phyloP scores from a whole-genome alignment of 2,797 vertebrate genomes.

The Platyrinchus mystaceus region DNA sequence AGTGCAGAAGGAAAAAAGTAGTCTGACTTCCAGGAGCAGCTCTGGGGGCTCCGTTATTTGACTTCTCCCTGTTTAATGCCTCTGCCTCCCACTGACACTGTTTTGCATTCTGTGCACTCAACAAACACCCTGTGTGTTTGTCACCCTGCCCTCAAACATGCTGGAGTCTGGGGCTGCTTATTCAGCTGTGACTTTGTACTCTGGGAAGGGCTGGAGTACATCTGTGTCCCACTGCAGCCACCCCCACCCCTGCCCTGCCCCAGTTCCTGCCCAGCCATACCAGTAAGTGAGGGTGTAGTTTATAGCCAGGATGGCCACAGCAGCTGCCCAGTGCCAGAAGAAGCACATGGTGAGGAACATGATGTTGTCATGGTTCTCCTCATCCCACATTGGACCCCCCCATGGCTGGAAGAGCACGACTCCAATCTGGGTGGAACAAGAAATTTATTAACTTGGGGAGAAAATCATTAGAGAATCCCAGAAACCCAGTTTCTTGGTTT shows the following conservation, averaged over 20 bases:
- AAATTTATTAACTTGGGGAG: not conserved
- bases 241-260: not conserved
- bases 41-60: not conserved
- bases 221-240: not conserved
- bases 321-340: slow-evolving; percentile 89
- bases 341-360: slow-evolving; percentile 98
- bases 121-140: rapidly evolving
- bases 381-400: slow-evolving; percentile 81
- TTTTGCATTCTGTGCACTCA: not conserved
- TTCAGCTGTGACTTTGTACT: not conserved
- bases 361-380: slow-evolving; percentile 78
- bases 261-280: slow-evolving; percentile 68
- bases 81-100: not conserved
- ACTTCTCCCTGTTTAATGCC: rapidly evolving
- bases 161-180: not conserved
- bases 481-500: not conserved
- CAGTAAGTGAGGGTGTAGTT: slow-evolving; percentile 76
- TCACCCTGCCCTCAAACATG: not conserved
- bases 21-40: not conserved
- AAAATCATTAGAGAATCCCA: not conserved
- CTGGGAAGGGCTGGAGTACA: not conserved
- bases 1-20: not conserved
- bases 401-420: slow-evolving; percentile 88
- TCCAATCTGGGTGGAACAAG: slow-evolving; percentile 81
- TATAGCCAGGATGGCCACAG: slow-evolving; percentile 72